Conservation (phyloP, 1,140 invertebrate species). For the Aphaenogaster floridana region DNA sequence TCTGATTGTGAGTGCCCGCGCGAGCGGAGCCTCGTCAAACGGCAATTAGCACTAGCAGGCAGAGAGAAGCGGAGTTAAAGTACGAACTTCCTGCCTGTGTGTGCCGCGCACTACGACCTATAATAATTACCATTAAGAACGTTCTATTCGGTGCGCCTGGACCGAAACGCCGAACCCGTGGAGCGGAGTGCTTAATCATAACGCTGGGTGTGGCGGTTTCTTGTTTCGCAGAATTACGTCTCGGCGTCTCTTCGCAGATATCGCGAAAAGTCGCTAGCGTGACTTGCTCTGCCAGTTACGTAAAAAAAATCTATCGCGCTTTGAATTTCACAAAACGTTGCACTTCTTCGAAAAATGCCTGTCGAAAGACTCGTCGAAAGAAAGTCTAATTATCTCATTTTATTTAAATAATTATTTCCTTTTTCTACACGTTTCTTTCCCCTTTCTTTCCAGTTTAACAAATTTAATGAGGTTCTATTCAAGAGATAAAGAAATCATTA, state of each 20-base stretch:
- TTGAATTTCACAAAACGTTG: background rate
- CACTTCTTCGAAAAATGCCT: background rate
- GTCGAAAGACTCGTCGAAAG: background rate
- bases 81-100: constrained; percentile 75
- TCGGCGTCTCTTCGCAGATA: background rate
- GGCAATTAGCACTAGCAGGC: constrained; percentile 65
- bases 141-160: constrained; percentile 33
- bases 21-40: constrained; percentile 37
- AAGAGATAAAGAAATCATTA: too few species aligned
- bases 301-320: background rate
- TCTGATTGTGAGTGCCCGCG: constrained; percentile 35
- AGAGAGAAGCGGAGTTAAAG: constrained; percentile 75
- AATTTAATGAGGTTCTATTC: too few species aligned
- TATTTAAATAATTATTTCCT: too few species aligned
- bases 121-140: constrained; percentile 74
- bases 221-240: constrained; percentile 61
- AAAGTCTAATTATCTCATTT: background rate
- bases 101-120: constrained; percentile 67
- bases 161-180: constrained; percentile 12
- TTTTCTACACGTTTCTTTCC: too few species aligned
- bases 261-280: background rate
- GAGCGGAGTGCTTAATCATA: constrained; percentile 59
- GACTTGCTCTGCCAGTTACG: background rate
- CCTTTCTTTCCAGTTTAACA: too few species aligned
- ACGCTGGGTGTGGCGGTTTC: constrained; percentile 69